Evolutionary conservation across 2,797 vertebrate genomes (phyloP).

Genomic region (Garrulus glandarius): DNA sequence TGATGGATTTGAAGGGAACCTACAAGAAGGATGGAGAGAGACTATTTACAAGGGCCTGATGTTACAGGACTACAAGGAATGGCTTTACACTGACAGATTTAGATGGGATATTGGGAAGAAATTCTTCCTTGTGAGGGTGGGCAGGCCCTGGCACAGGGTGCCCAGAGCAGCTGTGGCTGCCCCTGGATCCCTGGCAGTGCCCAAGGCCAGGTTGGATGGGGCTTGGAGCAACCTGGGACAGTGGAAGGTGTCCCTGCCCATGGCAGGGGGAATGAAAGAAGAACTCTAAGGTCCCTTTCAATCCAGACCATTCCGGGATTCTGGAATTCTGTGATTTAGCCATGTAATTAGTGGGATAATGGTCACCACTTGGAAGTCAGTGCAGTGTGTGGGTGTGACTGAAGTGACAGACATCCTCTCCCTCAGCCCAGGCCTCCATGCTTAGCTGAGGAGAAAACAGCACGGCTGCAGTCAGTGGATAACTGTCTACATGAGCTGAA

Average conservation of each 20-base stretch:
- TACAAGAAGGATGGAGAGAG: neutral
- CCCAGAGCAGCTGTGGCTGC: neutral
- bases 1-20: neutral
- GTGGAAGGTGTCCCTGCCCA: neutral
- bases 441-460: neutral
- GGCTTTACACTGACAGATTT: neutral
- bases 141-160: rapidly evolving
- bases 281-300: neutral
- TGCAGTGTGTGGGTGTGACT: rapidly evolving
- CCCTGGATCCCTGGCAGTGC: rapidly evolving
- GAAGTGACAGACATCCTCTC: neutral
- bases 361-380: neutral
- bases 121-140: rapidly evolving
- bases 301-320: neutral
- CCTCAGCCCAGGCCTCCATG: rapidly evolving
- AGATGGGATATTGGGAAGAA: neutral
- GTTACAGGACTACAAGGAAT: neutral
- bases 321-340: neutral
- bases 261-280: neutral
- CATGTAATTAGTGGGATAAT: too few relatives aligned
- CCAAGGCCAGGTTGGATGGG: rapidly evolving
- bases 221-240: rapidly evolving
- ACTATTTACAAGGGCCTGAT: neutral
- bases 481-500: neutral
- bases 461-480: neutral